Conservation (phyloP, 2,797 vertebrate species). For the Arnoldichthys spilopterus region DNA sequence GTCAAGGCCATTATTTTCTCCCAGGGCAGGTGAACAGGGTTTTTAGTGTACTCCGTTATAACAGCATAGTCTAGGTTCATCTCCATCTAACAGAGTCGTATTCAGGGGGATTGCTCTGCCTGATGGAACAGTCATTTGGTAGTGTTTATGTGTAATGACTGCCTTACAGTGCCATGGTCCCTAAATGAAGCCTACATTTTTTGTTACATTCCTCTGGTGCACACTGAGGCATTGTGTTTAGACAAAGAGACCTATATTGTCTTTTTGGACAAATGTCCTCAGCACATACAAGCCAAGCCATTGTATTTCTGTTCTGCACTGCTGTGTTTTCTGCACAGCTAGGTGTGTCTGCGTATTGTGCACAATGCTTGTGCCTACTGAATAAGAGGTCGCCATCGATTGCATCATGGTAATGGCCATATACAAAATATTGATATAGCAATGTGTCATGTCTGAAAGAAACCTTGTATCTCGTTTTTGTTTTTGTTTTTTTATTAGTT, state of each 20-base stretch:
- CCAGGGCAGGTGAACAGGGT: constrained; percentile 24
- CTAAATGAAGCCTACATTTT: constrained; percentile 40
- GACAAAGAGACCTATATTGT: constrained; percentile 11
- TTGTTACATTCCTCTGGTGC: constrained; percentile 29
- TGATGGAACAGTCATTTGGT: constrained; percentile 26
- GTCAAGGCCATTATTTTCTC: constrained; percentile 13
- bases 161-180: constrained; percentile 27
- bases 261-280: constrained; percentile 23
- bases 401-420: background rate
- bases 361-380: background rate
- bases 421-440: no score
- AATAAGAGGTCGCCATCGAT: no score
- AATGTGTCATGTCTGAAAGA: no score
- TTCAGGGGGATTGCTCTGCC: constrained; percentile 42
- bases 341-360: constrained; percentile 15
- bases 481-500: no score
- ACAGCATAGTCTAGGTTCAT: constrained; percentile 17
- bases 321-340: background rate
- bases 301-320: constrained; percentile 6
- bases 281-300: constrained; percentile 8
- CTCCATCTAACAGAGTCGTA: constrained; percentile 17
- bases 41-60: constrained; percentile 34
- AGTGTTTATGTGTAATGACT: constrained; percentile 37
- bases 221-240: constrained; percentile 29
- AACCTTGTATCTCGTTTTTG: no score